Evolutionary conservation across 2,113 vertebrate species (phyloP).

Genomic region (Burhinus oedicnemus): DNA sequence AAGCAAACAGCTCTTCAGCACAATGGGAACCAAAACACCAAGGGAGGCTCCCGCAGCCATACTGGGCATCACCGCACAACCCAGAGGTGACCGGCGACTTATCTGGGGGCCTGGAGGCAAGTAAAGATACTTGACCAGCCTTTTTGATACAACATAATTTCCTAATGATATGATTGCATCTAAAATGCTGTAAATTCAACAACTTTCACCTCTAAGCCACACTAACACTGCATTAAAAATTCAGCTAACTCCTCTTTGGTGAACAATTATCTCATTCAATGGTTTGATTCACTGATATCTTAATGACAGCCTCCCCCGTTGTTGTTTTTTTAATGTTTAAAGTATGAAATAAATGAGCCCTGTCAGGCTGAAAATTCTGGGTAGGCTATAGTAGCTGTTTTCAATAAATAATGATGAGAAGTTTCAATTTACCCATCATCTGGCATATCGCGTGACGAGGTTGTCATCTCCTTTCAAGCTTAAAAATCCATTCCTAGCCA

Average conservation of each 20-base stretch:
- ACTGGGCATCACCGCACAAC: background rate
- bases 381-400: slow-evolving; percentile 60
- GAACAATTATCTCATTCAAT: slow-evolving; percentile 73
- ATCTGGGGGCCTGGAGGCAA: fast-evolving
- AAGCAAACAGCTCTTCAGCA: background rate
- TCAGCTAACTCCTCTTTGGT: slow-evolving; percentile 45
- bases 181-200: background rate
- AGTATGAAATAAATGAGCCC: slow-evolving; percentile 71
- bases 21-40: background rate
- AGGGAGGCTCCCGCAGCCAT: background rate
- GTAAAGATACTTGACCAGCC: background rate
- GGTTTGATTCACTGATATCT: slow-evolving; percentile 75
- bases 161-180: background rate
- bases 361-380: slow-evolving; percentile 63
- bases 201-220: background rate
- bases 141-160: background rate
- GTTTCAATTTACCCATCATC: slow-evolving; percentile 73
- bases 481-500: slow-evolving; percentile 53
- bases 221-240: slow-evolving; percentile 56
- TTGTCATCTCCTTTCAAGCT: slow-evolving; percentile 63
- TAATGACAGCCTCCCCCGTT: slow-evolving; percentile 73
- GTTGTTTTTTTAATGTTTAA: slow-evolving; percentile 72
- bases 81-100: background rate
- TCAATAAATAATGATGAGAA: slow-evolving; percentile 77
- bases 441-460: slow-evolving; percentile 31